Base-by-base conservation (phyloP, 2,888 invertebrate genomes). In the Cordylochernes scorpioides region DNA sequence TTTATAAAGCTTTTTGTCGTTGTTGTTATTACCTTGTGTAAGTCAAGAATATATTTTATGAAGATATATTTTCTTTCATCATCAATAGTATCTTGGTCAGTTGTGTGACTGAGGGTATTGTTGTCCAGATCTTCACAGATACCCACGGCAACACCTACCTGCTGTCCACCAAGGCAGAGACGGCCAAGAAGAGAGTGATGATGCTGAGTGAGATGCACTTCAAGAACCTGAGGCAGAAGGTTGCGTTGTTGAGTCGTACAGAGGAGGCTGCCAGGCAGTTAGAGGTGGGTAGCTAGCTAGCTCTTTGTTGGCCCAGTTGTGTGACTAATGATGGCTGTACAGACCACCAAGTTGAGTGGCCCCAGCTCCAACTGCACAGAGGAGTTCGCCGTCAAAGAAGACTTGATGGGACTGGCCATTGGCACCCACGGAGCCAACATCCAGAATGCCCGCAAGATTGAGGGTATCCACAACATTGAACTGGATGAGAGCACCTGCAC, bases 161-260 rank as follows among this genome's bases (percentile, higher is more conserved):
- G n/a, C n/a, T n/a, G n/a, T n/a, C n/a, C n/a, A n/a, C 78, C 44
- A 69, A 72, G 54, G 64, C 63, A 54, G 73, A 72, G 49, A 58
- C 64, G 14, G 69, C 74, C 48, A 68, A 71, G 50, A 75, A 74
- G 55, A 67, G 73, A 50, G 80, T 86, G 46, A 62, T 65, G 48
- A 72, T 94, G 70, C 63, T 94, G 51, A 77, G 80, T 57, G 91
- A 91, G 54, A 86, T 88, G 80, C 84, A 88, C 62, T 78, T 91
- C 57, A 47, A 61, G 38, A 62, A 58, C 46, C 55, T 68, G 48
- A 62, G 63, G 40, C 61, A 60, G 46, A 62, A 68, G 54, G 59
- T 65, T 31, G 63, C 84, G 55, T 63, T 94, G 52, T 60, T 86
- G 49, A 84, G 78, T 62, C 69, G 84, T 59, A 88, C 88, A 48